Conservation (phyloP, 2,113 vertebrate genomes). For the Zapus hudsonius region DNA sequence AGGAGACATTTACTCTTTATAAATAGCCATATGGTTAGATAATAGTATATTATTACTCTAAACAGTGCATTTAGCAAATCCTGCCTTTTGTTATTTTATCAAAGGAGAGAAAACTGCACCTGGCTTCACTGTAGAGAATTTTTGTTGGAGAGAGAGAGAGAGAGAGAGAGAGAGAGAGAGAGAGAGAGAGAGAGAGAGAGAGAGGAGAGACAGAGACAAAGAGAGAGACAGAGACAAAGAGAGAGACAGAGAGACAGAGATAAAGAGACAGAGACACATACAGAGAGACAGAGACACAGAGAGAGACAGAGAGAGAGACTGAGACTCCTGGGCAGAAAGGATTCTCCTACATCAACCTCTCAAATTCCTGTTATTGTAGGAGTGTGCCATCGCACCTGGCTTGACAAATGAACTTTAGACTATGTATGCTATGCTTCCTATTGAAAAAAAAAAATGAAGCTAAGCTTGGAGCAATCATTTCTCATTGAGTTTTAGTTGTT, state of each 20-base stretch:
- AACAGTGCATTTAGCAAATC: conserved; percentile 58
- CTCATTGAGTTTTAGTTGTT: conserved; percentile 10
- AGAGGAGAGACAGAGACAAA: not conserved
- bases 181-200: too few species aligned
- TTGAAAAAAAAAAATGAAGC: conserved; percentile 19
- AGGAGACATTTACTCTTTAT: conserved; percentile 71
- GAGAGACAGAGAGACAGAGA: not conserved
- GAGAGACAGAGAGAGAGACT: not conserved
- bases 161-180: not conserved
- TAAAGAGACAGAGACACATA: too few species aligned
- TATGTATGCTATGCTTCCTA: not conserved
- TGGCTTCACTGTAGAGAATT: not conserved
- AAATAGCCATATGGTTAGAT: conserved; percentile 70
- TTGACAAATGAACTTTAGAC: conserved; percentile 19
- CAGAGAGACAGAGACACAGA: not conserved
- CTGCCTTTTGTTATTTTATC: conserved; percentile 43
- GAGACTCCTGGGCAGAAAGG: not conserved
- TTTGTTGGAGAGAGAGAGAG: not conserved
- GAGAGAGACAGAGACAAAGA: too few species aligned
- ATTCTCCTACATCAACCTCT: not conserved
- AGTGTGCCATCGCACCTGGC: not conserved
- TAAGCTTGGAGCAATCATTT: conserved; percentile 26
- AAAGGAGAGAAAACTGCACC: not conserved
- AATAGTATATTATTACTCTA: conserved; percentile 58
- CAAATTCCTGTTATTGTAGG: not conserved